Base-by-base conservation (phyloP, 1,140 invertebrate species). In the Campoletis sonorensis region DNA sequence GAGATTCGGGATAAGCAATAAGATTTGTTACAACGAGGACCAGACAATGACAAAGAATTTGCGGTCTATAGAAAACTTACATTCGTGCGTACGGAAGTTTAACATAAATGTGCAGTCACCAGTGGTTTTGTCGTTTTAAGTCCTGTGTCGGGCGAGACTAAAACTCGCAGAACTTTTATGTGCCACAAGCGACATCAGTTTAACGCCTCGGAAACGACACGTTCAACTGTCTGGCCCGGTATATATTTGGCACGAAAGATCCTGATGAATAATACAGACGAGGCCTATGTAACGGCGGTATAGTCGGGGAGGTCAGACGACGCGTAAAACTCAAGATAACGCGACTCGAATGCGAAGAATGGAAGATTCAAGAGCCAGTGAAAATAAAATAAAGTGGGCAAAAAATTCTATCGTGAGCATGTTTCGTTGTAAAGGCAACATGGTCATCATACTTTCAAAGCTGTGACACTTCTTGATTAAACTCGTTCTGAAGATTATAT, bases 181-280 rank as follows among this genome's bases (percentile, higher is more conserved):
- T 54, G 51, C 51, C 51, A 54, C 40, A n/a, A 13, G 18, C 45
- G 15, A 23, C 23, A 54, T 54, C 30, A 75, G 13, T 75, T 75
- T 75, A 54, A 75, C 72, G 72, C 45, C 10, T 54, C 16, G 10
- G 54, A 54, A 54, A 21, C 51, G 51, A 18, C 51, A 54, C 51
- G 51, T 54, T 54, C 51, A 54, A 54, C 16, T 54, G 51, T 54
- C 51, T 54, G 51, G 51, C n/a, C 51, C n/a, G 51, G 51, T 54
- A 54, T 54, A 54, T 11, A 54, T 54, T 54, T 54, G 51, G n/a
- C 51, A n/a, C 2, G 68, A 8, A 37, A 72, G 40, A 72, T 72
- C 37, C 40, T 49, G 70, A 75, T 75, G 72, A 75, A 75, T 75
- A 75, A 75, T 54, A 75, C 72, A 75, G 26, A 15, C n/a, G 18